phyloP scores from a whole-genome alignment of 2,113 vertebrate species.

The Hirundichthys speculiger region DNA sequence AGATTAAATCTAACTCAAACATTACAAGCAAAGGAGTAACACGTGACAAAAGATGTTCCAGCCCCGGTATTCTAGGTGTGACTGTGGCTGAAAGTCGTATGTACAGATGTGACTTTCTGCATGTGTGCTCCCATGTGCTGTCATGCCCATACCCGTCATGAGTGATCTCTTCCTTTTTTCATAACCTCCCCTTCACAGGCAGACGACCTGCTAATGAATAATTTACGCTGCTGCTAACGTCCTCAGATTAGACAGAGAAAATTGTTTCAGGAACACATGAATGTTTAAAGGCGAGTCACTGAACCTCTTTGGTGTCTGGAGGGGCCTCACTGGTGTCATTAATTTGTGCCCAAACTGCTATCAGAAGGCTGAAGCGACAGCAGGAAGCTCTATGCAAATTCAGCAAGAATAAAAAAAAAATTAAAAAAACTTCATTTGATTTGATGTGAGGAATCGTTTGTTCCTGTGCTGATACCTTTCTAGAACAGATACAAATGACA shows the following conservation, averaged over 20 bases:
- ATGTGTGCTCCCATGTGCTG: slow-evolving; percentile 44
- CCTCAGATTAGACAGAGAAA: slow-evolving; percentile 79
- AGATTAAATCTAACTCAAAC: background rate
- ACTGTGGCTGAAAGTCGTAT: slow-evolving; percentile 1
- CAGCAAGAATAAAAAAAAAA: slow-evolving; percentile 29
- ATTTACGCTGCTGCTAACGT: slow-evolving; percentile 68
- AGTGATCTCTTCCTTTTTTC: slow-evolving; percentile 54
- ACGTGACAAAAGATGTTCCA: background rate
- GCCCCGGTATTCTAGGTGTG: background rate
- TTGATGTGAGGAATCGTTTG: slow-evolving; percentile 44
- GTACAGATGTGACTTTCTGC: slow-evolving; percentile 18
- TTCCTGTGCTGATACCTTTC: slow-evolving; percentile 39
- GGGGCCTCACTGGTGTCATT: slow-evolving; percentile 63
- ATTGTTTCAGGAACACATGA: slow-evolving; percentile 77
- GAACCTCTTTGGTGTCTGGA: slow-evolving; percentile 63
- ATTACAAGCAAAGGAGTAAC: background rate
- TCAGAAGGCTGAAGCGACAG: slow-evolving; percentile 58
- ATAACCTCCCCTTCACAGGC: slow-evolving; percentile 57
- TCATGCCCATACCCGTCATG: slow-evolving; percentile 48
- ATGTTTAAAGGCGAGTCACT: slow-evolving; percentile 80
- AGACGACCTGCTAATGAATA: slow-evolving; percentile 71
- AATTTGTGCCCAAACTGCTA: slow-evolving; percentile 70
- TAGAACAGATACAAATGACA: slow-evolving; percentile 42
- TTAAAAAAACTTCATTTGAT: slow-evolving; percentile 15
- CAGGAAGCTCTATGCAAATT: slow-evolving; percentile 50